Conservation (phyloP, 2,888 invertebrate genomes). For the Serrognathus titanus region DNA sequence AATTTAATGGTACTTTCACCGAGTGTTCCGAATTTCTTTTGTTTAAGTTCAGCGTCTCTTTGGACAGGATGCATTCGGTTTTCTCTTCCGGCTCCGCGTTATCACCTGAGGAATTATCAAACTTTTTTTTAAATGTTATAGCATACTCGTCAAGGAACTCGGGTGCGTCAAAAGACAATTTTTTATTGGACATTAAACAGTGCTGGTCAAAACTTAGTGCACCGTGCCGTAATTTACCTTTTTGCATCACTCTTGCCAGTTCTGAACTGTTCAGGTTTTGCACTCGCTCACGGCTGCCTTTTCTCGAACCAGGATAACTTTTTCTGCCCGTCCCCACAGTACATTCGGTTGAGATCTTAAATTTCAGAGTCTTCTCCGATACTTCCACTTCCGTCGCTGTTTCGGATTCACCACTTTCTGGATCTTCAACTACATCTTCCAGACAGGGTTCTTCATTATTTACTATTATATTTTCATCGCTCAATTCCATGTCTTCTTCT, state of each 20-base stretch:
- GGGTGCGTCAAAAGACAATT: conserved; percentile 45
- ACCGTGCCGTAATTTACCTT: conserved; percentile 47
- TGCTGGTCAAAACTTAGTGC: conserved; percentile 27
- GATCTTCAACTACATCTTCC: conserved; percentile 56
- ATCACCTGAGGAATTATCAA: conserved; percentile 32
- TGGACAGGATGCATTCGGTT: conserved; percentile 40
- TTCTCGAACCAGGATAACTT: conserved; percentile 66
- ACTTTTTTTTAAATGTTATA: conserved; percentile 38
- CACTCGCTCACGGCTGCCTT: conserved; percentile 63
- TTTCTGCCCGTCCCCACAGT: conserved; percentile 51
- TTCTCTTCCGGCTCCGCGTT: conserved; percentile 25
- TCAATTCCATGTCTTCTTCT: conserved; percentile 52
- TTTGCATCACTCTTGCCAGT: conserved; percentile 49
- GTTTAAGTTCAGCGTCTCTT: conserved; percentile 44
- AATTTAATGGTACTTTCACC: conserved; percentile 33
- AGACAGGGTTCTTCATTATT: conserved; percentile 42
- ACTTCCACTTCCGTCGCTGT: conserved; percentile 71
- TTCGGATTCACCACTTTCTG: conserved; percentile 61
- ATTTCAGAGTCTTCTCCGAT: conserved; percentile 71
- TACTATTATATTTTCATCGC: conserved; percentile 47
- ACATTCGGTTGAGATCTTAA: conserved; percentile 71
- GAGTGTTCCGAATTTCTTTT: conserved; percentile 46
- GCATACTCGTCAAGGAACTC: conserved; percentile 46
- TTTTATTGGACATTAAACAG: conserved; percentile 38
- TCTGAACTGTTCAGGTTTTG: conserved; percentile 49